Percentiles rank a stretch among this genome's conserved stretches.
Evolutionary conservation across 1,140 invertebrate genomes (phyloP).

Genomic region (Agraylea sexmaculata): DNA sequence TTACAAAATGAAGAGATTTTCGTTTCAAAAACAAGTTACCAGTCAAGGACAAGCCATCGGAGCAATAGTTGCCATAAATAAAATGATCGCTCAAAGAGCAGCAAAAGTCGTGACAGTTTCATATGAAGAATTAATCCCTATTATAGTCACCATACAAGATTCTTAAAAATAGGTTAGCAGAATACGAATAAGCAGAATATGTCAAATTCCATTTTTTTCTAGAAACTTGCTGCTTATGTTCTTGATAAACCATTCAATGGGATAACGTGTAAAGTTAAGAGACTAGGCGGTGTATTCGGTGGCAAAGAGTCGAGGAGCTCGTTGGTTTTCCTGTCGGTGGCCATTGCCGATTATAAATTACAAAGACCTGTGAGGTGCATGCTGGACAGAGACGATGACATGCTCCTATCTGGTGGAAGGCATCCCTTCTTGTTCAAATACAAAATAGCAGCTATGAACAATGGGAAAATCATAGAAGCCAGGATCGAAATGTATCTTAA

Average conservation of each 20-base stretch:
- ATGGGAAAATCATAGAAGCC: conserved; percentile 48
- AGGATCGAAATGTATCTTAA: conserved; percentile 56
- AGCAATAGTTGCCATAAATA: conserved; percentile 60
- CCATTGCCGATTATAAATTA: conserved; percentile 46
- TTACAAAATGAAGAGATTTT: conserved; percentile 73
- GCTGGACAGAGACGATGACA: conserved; percentile 75
- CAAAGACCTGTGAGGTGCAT: conserved; percentile 59
- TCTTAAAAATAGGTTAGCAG: too few species aligned
- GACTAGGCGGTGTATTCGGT: conserved; percentile 76
- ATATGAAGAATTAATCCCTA: conserved; percentile 62
- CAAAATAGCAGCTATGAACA: conserved; percentile 55
- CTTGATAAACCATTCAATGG: conserved; percentile 55
- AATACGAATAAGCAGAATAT: too few species aligned
- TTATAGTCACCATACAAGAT: conserved; percentile 80
- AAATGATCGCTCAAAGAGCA: conserved; percentile 61
- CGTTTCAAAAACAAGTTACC: conserved; percentile 50
- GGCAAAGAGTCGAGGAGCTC: conserved; percentile 63
- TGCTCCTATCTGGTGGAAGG: conserved; percentile 60
- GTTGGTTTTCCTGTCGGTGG: conserved; percentile 41
- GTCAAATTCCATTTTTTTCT: too few species aligned
- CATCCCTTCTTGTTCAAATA: conserved; percentile 69
- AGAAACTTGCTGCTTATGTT: conserved; percentile 45
- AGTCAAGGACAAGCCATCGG: conserved; percentile 70
- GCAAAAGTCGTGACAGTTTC: conserved; percentile 58
- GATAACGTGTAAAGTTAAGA: conserved; percentile 55